Evolutionary conservation across 2,113 vertebrate species (phyloP), one percentile per base, ranked within the genome.

Genomic region (Callocephalon fimbriatum): DNA sequence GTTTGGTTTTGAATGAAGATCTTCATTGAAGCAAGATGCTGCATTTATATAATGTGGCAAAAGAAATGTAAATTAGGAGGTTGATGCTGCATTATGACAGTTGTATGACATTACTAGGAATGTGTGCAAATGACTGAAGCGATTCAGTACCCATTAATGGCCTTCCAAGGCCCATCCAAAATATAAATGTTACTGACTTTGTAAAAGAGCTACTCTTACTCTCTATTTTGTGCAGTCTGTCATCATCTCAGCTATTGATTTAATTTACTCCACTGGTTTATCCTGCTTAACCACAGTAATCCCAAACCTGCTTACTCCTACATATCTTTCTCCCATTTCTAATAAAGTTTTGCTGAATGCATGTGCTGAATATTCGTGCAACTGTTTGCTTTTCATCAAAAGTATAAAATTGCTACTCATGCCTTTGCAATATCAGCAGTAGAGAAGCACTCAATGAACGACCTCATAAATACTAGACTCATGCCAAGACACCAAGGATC

Each of bases 201-300:
- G 40, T 82, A 76, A 54, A 66, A 66, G 11, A 38, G 38, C n/a
- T 84, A 63, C 61, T 95, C 47, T 58, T 48, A 56, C 53, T 74
- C 44, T 76, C 26, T 82, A 29, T 75, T 95, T 89, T 83, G 22
- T 84, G 32, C 47, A 82, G 23, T 66, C 61, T 90, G 71, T 56
- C 74, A 92, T 90, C 40, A 31, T 61, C 83, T 91, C 75, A 51
- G 90, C 76, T 93, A 88, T 71, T 88, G 88, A 88, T 95, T 95
- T 94, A 94, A 96, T 94, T 90, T 94, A 84, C 86, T 94, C 56
- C 65, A n/a, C 65, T 67, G n/a, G 35, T 95, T 95, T 96, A 92
- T 80, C 82, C 92, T 90, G 54, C 85, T 96, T 94, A 94, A 91
- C 31, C 42, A 72, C 38, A 53, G 56, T 95, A 91, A 96, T 93